Conservation (phyloP, 2,888 invertebrate genomes). For the Octodonta nipae region DNA sequence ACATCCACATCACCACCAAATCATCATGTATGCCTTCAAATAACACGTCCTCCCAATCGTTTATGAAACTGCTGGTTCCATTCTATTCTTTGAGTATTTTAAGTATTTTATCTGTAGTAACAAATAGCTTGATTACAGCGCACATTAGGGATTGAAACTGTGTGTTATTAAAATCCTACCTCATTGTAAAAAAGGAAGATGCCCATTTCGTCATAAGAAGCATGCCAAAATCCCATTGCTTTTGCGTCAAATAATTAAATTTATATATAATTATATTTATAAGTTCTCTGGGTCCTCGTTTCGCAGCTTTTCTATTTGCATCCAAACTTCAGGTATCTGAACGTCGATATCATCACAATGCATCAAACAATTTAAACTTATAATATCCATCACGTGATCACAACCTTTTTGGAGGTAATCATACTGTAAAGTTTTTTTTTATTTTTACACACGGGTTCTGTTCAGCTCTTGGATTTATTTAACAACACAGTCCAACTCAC, state of each 20-base stretch:
- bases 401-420: no score
- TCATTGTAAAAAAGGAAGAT: conserved; percentile 43
- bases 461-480: no score
- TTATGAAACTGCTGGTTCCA: conserved; percentile 35
- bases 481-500: no score
- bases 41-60: conserved; percentile 71
- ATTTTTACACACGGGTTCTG: no score
- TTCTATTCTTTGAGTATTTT: conserved; percentile 25
- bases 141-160: conserved; percentile 42
- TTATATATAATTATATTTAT: conserved; percentile 26
- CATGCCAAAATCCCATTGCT: conserved; percentile 63
- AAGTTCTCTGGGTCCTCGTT: no score
- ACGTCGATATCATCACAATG: no score
- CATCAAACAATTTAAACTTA: no score
- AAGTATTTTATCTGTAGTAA: conserved; percentile 37
- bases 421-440: no score
- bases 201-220: conserved; percentile 56
- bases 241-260: conserved; percentile 25
- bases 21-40: conserved; percentile 45
- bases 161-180: no score
- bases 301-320: no score
- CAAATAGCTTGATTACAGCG: conserved; percentile 42
- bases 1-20: conserved; percentile 38
- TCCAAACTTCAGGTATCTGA: no score
- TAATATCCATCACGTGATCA: no score